Percentiles rank a stretch among this genome's conserved stretches.
These are phyloP conservation scores for Phenganax stokvisi DNA, from an alignment of 92 coral and sea anemone genomes.

Conservation along the genomic window DNA sequence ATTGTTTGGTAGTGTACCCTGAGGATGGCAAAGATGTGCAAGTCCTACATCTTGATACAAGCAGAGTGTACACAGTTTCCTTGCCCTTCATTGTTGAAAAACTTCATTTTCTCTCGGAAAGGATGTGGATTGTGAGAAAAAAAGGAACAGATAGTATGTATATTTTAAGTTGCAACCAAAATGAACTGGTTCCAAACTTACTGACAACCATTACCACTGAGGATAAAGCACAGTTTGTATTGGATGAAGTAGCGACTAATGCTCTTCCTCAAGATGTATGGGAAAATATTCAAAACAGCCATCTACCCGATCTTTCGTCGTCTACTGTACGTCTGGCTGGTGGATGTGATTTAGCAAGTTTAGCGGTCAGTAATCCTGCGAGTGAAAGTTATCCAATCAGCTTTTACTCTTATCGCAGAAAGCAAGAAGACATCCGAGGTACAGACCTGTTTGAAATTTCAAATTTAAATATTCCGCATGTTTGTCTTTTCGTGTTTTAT, in stretches of 20 bases:
- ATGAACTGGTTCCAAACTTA: slow-evolving; percentile 79
- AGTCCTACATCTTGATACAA: slow-evolving; percentile 57
- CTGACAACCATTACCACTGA: slow-evolving; percentile 67
- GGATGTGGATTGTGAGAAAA: slow-evolving; percentile 85
- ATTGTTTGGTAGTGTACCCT: slow-evolving; percentile 63
- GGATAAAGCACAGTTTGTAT: slow-evolving; percentile 44
- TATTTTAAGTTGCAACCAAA: slow-evolving; percentile 71
- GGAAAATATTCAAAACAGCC: slow-evolving; percentile 50
- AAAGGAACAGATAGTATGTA: slow-evolving; percentile 88
- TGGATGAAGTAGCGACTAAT: slow-evolving; percentile 72
- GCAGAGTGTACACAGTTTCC: slow-evolving; percentile 69
- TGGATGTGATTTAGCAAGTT: slow-evolving; percentile 65
- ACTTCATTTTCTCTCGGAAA: slow-evolving; percentile 84
- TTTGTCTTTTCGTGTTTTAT: background rate
- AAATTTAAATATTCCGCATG: background rate
- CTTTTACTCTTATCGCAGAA: slow-evolving; percentile 64
- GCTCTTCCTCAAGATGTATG: slow-evolving; percentile 56
- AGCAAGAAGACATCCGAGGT: slow-evolving; percentile 8
- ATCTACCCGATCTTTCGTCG: slow-evolving; percentile 47
- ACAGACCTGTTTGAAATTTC: background rate
- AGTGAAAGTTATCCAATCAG: slow-evolving; percentile 75
- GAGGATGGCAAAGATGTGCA: slow-evolving; percentile 80
- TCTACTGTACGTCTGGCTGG: slow-evolving; percentile 79
- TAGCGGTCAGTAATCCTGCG: slow-evolving; percentile 76
- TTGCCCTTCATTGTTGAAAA: slow-evolving; percentile 93